Evolutionary conservation across 2,113 vertebrate genomes (phyloP).

Genomic region (Trogon melanurus): DNA sequence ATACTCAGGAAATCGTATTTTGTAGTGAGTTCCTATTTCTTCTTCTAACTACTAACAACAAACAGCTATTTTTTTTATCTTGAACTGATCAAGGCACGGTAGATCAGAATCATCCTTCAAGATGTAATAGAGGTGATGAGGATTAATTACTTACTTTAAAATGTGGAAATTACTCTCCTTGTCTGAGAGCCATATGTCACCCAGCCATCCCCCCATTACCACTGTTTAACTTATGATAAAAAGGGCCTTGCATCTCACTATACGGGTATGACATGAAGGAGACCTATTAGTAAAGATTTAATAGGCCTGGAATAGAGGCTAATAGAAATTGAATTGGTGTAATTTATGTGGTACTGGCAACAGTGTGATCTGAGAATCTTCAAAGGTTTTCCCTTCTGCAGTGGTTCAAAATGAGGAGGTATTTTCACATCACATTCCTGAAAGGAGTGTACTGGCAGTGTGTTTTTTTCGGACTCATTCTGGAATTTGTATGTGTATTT

Average conservation of each 20-base stretch:
- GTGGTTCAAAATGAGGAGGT: neutral
- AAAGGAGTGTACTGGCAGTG: neutral
- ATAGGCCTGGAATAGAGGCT: constrained; percentile 64
- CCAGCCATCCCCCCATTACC: neutral
- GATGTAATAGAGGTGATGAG: constrained; percentile 20
- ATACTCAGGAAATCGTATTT: neutral
- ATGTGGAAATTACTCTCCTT: constrained; percentile 65
- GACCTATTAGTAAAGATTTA: constrained; percentile 74
- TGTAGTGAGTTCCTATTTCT: constrained; percentile 7
- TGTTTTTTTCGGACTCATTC: neutral
- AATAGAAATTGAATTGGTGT: constrained; percentile 70
- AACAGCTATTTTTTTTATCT: constrained; percentile 45
- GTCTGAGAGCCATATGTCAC: constrained; percentile 45
- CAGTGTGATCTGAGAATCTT: constrained; percentile 44
- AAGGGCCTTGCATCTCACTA: constrained; percentile 58
- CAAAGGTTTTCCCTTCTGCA: neutral
- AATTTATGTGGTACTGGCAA: constrained; percentile 60
- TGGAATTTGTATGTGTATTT: neutral
- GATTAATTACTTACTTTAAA: constrained; percentile 74
- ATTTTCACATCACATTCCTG: constrained; percentile 3
- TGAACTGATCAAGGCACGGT: constrained; percentile 48
- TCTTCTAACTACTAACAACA: constrained; percentile 35
- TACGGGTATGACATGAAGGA: constrained; percentile 47
- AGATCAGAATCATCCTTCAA: constrained; percentile 39
- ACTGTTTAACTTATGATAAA: constrained; percentile 64